These are phyloP conservation scores for Eudemis profundana DNA, from an alignment of 2,888 invertebrate genomes.

Conservation along the genomic window DNA sequence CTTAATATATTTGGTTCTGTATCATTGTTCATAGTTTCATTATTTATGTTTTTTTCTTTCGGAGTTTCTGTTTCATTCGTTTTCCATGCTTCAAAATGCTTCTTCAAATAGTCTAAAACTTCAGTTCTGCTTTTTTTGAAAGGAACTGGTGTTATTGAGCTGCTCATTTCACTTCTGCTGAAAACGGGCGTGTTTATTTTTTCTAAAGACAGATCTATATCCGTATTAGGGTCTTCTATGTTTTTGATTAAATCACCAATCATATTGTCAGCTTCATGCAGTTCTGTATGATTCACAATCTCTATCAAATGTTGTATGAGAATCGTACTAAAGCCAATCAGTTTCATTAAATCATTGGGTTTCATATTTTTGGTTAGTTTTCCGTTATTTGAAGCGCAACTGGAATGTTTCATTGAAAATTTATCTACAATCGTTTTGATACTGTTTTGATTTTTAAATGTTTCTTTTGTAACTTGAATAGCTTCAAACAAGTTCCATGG, in stretches of 20 bases:
- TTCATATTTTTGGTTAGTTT: slow-evolving; percentile 43
- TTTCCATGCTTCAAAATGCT: slow-evolving; percentile 59
- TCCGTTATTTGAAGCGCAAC: slow-evolving; percentile 47
- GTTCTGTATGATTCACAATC: slow-evolving; percentile 24
- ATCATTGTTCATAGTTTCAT: not conserved
- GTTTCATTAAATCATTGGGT: slow-evolving; percentile 57
- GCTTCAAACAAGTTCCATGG: slow-evolving; percentile 53
- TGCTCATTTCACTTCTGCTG: slow-evolving; percentile 12
- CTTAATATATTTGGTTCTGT: slow-evolving; percentile 54
- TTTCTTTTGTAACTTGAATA: slow-evolving; percentile 47
- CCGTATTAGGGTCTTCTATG: slow-evolving; percentile 37
- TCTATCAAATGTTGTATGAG: slow-evolving; percentile 60
- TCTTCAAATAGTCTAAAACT: slow-evolving; percentile 59
- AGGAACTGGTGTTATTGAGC: not conserved
- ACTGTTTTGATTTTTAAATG: slow-evolving; percentile 47
- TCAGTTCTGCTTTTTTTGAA: slow-evolving; percentile 52
- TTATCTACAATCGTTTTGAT: slow-evolving; percentile 46
- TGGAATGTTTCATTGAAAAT: slow-evolving; percentile 47
- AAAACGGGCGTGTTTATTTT: slow-evolving; percentile 17
- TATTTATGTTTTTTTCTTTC: not conserved
- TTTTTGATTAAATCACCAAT: slow-evolving; percentile 29
- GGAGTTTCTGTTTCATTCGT: slow-evolving; percentile 38
- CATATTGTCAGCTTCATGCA: slow-evolving; percentile 45
- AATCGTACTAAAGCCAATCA: slow-evolving; percentile 56
- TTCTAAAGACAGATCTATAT: slow-evolving; percentile 24